Base-by-base conservation (phyloP, 2,113 vertebrate species). In the Microtus pennsylvanicus region DNA sequence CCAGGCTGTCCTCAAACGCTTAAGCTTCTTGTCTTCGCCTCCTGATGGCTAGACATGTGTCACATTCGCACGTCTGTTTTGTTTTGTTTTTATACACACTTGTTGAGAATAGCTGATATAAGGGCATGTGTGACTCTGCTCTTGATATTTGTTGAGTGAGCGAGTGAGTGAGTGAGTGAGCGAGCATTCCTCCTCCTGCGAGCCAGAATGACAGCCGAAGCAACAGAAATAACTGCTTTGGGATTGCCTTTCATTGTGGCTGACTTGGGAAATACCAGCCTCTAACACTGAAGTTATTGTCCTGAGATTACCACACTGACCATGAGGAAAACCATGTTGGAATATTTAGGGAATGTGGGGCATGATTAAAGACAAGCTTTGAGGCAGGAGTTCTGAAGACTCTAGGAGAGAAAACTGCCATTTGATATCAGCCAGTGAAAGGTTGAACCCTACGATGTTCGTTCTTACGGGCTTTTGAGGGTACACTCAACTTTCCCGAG, bases 221-320 rank as follows among this genome's bases (percentile, higher is more conserved):
- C 55, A 93, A 75, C n/a, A 83, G 81, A 93, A 97, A 14, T 82
- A 19, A 85, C 74, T 63, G 75, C 13, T 77, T 28, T 89, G 75
- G 24, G 50, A 33, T 63, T 74, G 7, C 28, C 74, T 63, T 85
- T 63, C 35, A 1, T 50, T 42, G 47, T 38, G 47, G 16, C 28
- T 55, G 55, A 91, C 45, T 83, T 63, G 47, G 74, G 75, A 96
- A 89, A 42, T 42, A 83, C 7, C 58, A 83, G 81, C 24, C 8
- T 30, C 81, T 30, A 63, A 42, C 55, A 63, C 13, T 83, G 14
- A 83, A 83, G 58, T 63, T 77, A 8, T 30, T 19, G 4, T 28
- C 1, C 50, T 65, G 16, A 89, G 47, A 22, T 70, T 24, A 47
- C n/a, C 28, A 76, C 58, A 22, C 89, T 61, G n/a, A 55, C 0